Percentiles rank a stretch among this genome's conserved stretches.
Conservation (phyloP, 30 jellyfish, hydroid and myxozoan species). For the Chironex yamaguchii region DNA sequence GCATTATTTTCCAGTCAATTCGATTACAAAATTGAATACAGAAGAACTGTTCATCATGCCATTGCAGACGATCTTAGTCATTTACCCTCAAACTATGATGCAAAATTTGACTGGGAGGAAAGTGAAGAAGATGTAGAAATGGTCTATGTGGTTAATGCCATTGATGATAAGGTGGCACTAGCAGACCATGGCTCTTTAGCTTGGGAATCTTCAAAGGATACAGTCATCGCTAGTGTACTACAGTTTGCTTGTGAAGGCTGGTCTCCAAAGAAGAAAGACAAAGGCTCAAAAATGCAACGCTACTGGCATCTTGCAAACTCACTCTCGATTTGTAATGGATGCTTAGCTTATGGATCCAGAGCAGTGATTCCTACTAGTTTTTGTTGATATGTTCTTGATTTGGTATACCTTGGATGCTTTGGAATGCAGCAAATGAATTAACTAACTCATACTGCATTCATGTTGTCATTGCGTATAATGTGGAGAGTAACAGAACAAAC, state of each 20-base stretch:
- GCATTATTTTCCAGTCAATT: slow-evolving; percentile 25
- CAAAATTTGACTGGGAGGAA: slow-evolving; percentile 37
- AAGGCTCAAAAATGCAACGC: not conserved
- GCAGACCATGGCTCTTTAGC: slow-evolving; percentile 4
- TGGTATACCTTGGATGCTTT: slow-evolving; percentile 43
- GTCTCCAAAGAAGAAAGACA: slow-evolving; percentile 6
- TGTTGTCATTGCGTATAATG: slow-evolving; percentile 60
- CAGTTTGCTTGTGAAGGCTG: slow-evolving; percentile 19
- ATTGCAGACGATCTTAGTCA: slow-evolving; percentile 36
- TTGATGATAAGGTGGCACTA: slow-evolving; percentile 12
- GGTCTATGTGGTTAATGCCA: not conserved
- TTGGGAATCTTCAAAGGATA: slow-evolving; percentile 14
- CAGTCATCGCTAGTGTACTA: not conserved
- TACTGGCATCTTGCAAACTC: not conserved
- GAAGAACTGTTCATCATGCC: slow-evolving; percentile 38
- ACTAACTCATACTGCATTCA: slow-evolving; percentile 32
- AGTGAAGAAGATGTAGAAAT: not conserved
- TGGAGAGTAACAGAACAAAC: slow-evolving; percentile 45
- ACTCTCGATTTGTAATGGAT: slow-evolving; percentile 5
- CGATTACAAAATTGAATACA: slow-evolving; percentile 34
- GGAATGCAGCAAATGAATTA: slow-evolving; percentile 56
- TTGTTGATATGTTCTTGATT: slow-evolving; percentile 17
- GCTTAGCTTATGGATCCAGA: slow-evolving; percentile 29
- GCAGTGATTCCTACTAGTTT: slow-evolving; percentile 4
- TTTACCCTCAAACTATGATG: slow-evolving; percentile 21